Evolutionary conservation across 2,888 invertebrate species (phyloP).

Genomic region (Conistra vaccinii): DNA sequence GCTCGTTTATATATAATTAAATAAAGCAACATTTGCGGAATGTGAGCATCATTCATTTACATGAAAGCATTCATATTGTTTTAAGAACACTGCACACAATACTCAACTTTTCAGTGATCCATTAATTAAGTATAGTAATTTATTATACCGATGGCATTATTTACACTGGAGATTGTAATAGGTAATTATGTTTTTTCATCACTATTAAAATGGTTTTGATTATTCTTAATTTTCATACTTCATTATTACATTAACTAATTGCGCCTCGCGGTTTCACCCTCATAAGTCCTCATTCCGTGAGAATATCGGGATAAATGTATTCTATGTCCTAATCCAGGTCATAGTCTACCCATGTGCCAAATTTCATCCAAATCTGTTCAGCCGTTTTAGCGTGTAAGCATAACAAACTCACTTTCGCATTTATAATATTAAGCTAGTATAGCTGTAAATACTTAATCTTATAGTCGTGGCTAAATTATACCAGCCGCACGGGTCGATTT

Average conservation of each 20-base stretch:
- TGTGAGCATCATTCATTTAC: slow-evolving; percentile 8
- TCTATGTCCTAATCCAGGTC: too few species aligned
- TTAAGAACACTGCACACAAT: slow-evolving; percentile 1
- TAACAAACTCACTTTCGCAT: too few species aligned
- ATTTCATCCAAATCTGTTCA: too few species aligned
- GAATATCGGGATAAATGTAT: too few species aligned
- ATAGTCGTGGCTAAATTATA: too few species aligned
- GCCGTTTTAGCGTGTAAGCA: too few species aligned
- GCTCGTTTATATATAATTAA: neutral
- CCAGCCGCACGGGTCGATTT: too few species aligned
- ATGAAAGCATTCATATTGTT: slow-evolving; percentile 21
- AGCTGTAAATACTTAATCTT: neutral
- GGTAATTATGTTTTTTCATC: neutral
- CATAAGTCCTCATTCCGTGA: too few species aligned
- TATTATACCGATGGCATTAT: slow-evolving; percentile 33
- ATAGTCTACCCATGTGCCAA: too few species aligned
- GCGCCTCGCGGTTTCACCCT: too few species aligned
- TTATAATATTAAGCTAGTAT: too few species aligned
- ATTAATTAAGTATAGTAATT: slow-evolving; percentile 31
- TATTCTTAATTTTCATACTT: neutral
- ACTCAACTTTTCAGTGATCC: slow-evolving; percentile 21
- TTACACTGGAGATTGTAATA: neutral
- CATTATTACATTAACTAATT: neutral
- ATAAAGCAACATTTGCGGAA: neutral
- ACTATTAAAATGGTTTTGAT: slow-evolving; percentile 6